Base-by-base conservation (phyloP, 2,888 invertebrate species). In the Fragum sueziense region DNA sequence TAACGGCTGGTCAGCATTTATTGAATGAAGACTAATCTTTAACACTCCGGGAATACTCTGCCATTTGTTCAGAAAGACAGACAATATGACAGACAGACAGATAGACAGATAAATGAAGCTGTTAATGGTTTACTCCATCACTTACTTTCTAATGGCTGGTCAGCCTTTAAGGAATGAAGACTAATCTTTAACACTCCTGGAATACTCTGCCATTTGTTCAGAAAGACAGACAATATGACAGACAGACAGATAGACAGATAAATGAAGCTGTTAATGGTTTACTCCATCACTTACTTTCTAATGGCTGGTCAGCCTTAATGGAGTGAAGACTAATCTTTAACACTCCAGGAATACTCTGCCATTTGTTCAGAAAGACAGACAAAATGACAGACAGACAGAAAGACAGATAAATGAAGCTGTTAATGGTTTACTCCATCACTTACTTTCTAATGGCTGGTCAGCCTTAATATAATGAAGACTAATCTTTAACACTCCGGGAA, bases 11-110 rank as follows among this genome's bases (percentile, higher is more conserved):
- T 87, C 87, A 29, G 84, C 72, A 37, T 89, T 88, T 69, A 93
- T 94, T 70, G 95, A 94, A 89, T 96, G 96, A 88, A 98, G 95
- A 89, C 95, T 95, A 84, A 98, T 95, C 93, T 96, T 96, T 82
- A 98, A 95, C 94, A 95, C 95, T 37, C 97, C 98, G 29, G 98
- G 98, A 93, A 98, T 97, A 89, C 96, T 95, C 91, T 97, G 96
- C 86, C 97, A 94, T 94, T 97, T 97, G 87, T 96, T 96, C 90
- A 97, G 95, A n/a, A n/a, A n/a, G n/a, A n/a, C n/a, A n/a, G n/a
- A n/a, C n/a, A n/a, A n/a, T n/a, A n/a, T n/a, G n/a, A n/a, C n/a
- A n/a, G n/a, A n/a, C n/a, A n/a, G n/a, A n/a, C n/a, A n/a, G n/a
- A n/a, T n/a, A n/a, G n/a, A n/a, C n/a, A n/a, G n/a, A n/a, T n/a